Percentiles rank a stretch among this genome's conserved stretches.
phyloP scores from a whole-genome alignment of 2,888 invertebrate species.

The Sthenelais limicola region DNA sequence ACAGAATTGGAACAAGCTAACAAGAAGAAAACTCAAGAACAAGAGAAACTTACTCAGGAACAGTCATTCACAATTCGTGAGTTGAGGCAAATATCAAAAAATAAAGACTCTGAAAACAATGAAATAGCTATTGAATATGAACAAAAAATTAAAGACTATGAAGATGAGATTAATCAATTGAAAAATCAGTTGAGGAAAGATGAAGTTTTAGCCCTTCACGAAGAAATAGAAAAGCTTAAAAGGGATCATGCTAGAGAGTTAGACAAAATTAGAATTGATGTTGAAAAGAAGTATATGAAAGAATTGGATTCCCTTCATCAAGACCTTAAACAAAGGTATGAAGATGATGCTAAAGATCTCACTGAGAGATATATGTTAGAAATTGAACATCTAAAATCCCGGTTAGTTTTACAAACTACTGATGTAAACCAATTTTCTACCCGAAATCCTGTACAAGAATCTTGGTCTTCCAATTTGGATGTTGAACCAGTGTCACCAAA shows the following conservation, averaged over 20 bases:
- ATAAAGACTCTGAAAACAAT: not conserved
- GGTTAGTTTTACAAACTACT: too few species aligned
- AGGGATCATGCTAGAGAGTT: conserved; percentile 6
- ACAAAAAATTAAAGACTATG: conserved; percentile 6
- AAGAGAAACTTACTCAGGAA: not conserved
- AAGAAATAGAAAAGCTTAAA: conserved; percentile 17
- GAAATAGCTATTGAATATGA: conserved; percentile 11
- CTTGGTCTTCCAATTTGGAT: too few species aligned
- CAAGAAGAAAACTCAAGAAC: conserved; percentile 1
- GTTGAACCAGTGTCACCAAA: too few species aligned
- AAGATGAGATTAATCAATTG: conserved; percentile 22
- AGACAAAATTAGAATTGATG: not conserved
- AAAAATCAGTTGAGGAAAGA: not conserved
- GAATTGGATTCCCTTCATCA: conserved; percentile 14
- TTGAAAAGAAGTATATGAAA: not conserved
- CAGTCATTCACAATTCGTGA: not conserved
- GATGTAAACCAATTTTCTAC: too few species aligned
- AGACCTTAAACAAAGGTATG: not conserved
- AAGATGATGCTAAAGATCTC: not conserved
- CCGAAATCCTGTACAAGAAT: too few species aligned
- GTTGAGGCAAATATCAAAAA: conserved; percentile 2
- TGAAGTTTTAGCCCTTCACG: not conserved
- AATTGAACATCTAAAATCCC: conserved; percentile 7
- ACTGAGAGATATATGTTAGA: not conserved
- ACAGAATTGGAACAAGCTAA: not conserved